Evolutionary conservation across 2,113 vertebrate genomes (phyloP), one percentile per base, ranked within the genome.

Genomic region (Datnioides undecimradiatus): DNA sequence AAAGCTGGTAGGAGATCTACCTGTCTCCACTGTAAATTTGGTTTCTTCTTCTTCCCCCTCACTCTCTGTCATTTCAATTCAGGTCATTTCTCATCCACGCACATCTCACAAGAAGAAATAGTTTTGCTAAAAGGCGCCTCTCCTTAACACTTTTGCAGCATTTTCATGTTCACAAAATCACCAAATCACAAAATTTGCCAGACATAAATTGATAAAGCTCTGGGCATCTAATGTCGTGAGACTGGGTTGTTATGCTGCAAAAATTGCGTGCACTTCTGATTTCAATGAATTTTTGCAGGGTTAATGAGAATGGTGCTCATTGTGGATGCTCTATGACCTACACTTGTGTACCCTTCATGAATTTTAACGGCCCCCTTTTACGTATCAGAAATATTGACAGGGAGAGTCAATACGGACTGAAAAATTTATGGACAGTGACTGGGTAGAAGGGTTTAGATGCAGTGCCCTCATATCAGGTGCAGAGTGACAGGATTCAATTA

Each of bases 401-500:
- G 43, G 7, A 19, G 38, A 73, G 73, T 89, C 88, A 36, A 90
- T 88, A 79, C 27, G 9, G 76, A 64, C 68, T 91, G 48, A 87
- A 79, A 88, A 38, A 84, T 86, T 31, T 63, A 83, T 90, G 82
- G 57, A 58, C 49, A 45, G 73, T 51, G 74, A 62, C 48, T 36
- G 65, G 36, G 25, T 57, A 25, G 68, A 69, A 5, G 72, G 52
- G 33, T 14, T 63, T 45, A 67, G 46, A 73, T 49, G 69, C 21
- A 9, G 17, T 43, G 58, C 34, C 25, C 23, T 74, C 34, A 6
- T 80, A 79, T 80, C 80, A 65, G 66, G 45, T 73, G 76, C 43
- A 65, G 69, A 76, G 25, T 49, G 82, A 85, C 81, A 82, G 84
- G 43, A 83, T 83, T 90, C 79, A 90, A 80, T 89, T 82, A 85